A percentile compares a stretch with the other conserved stretches of the same genome.
Evolutionary conservation across 2,797 vertebrate genomes (phyloP).

Genomic region (Enteromius unitaeniatus): DNA sequence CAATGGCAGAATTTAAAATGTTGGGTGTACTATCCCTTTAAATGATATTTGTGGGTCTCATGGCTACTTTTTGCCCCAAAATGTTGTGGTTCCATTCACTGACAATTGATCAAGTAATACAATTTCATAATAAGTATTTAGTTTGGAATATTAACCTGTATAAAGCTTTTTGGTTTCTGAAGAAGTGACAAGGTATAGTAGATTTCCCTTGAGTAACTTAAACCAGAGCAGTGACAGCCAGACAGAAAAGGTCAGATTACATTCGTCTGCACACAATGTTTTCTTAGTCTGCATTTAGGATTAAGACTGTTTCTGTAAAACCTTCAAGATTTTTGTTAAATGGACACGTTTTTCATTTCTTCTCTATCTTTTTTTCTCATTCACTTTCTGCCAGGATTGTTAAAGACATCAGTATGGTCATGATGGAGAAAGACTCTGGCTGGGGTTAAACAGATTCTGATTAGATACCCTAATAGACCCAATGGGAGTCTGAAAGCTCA

Average conservation of each 20-base stretch:
- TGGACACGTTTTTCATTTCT: conserved; percentile 46
- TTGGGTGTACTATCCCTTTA: neutral
- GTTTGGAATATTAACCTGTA: neutral
- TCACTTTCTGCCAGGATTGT: conserved; percentile 57
- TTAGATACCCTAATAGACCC: conserved; percentile 51
- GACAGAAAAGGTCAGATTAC: conserved; percentile 50
- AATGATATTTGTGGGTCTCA: neutral
- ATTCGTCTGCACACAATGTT: conserved; percentile 59
- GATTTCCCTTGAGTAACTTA: conserved; percentile 10
- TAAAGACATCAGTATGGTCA: conserved; percentile 62
- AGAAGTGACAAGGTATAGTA: conserved; percentile 32
- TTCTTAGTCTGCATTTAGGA: conserved; percentile 61
- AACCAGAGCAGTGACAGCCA: conserved; percentile 42
- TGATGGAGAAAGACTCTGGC: conserved; percentile 46
- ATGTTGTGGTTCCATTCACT: neutral
- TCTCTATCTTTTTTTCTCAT: conserved; percentile 52
- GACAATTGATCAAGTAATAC: neutral
- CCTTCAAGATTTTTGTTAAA: conserved; percentile 50
- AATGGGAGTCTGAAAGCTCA: conserved; percentile 52
- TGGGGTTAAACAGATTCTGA: conserved; percentile 36
- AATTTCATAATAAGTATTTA: neutral
- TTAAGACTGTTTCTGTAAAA: conserved; percentile 6
- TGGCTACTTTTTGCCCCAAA: neutral
- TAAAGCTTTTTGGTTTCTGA: neutral
- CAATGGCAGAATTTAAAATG: neutral